Evolutionary conservation across 2,113 vertebrate genomes (phyloP).

Genomic region (Tylochromis polylepis): DNA sequence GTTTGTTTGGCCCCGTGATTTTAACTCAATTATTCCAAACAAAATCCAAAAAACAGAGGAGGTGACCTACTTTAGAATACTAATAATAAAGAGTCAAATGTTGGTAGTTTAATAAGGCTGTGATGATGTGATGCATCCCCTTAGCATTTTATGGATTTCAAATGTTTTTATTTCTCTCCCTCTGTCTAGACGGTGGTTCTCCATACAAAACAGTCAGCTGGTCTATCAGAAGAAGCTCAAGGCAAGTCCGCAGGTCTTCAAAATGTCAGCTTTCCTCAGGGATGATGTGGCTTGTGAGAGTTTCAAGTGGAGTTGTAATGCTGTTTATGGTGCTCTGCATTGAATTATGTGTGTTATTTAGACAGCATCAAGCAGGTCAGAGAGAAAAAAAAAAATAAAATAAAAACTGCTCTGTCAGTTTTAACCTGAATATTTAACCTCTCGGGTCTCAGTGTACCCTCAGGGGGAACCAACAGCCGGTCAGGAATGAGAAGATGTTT

Average conservation of each 20-base stretch:
- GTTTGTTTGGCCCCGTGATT: background rate
- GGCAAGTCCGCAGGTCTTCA: conserved; percentile 61
- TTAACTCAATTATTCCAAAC: background rate
- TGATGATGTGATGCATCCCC: background rate
- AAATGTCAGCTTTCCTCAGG: background rate
- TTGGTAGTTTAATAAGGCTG: background rate
- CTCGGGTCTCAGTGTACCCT: background rate
- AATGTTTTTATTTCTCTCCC: background rate
- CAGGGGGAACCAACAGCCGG: background rate
- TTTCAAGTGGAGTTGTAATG: background rate
- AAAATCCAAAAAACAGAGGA: background rate
- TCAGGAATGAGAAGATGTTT: background rate
- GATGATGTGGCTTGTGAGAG: conserved; percentile 19
- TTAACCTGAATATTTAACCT: background rate
- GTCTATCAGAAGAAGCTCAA: conserved; percentile 99
- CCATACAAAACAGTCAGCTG: conserved; percentile 98
- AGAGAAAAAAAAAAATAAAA: background rate
- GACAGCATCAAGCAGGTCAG: background rate
- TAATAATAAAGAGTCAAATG: background rate
- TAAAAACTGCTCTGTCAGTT: background rate
- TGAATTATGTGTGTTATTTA: background rate
- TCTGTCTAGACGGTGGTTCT: conserved; percentile 89
- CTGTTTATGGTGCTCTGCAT: background rate
- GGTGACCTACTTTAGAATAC: background rate
- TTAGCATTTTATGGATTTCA: background rate